Evolutionary conservation across 2,797 vertebrate species (phyloP).

Genomic region (Enteromius afrohamiltoni): DNA sequence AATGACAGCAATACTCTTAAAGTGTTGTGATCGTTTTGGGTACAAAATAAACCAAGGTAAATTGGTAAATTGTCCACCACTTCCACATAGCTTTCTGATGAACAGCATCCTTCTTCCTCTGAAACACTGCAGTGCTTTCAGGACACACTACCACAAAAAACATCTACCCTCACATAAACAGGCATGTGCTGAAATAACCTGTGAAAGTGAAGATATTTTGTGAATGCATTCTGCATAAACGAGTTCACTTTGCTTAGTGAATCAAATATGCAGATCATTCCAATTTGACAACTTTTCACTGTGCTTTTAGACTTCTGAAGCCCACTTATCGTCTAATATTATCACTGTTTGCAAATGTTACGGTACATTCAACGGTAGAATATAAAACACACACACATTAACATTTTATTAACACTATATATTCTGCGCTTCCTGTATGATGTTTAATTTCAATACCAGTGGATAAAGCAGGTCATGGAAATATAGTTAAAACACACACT

Average conservation of each 20-base stretch:
- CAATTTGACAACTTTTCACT: not conserved
- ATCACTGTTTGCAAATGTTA: not conserved
- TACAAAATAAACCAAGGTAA: not conserved
- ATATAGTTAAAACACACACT: slow-evolving; percentile 44
- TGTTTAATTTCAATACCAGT: slow-evolving; percentile 16
- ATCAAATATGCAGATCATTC: not conserved
- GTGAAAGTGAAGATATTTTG: too few species aligned
- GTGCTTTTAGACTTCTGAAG: not conserved
- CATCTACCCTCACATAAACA: not conserved
- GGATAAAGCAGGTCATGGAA: slow-evolving; percentile 46
- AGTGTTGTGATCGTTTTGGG: not conserved
- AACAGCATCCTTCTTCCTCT: not conserved
- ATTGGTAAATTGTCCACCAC: not conserved
- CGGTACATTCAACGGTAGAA: not conserved
- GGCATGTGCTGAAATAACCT: too few species aligned
- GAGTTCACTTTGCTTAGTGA: too few species aligned
- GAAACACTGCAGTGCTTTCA: not conserved
- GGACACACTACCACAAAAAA: not conserved
- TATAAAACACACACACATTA: not conserved
- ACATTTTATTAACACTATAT: not conserved
- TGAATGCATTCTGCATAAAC: too few species aligned
- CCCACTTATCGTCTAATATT: not conserved
- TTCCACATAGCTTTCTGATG: not conserved
- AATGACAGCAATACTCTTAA: not conserved
- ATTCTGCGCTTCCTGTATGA: not conserved